Evolutionary conservation across 2,888 invertebrate species (phyloP).

Genomic region (Crocallis elinguaria): DNA sequence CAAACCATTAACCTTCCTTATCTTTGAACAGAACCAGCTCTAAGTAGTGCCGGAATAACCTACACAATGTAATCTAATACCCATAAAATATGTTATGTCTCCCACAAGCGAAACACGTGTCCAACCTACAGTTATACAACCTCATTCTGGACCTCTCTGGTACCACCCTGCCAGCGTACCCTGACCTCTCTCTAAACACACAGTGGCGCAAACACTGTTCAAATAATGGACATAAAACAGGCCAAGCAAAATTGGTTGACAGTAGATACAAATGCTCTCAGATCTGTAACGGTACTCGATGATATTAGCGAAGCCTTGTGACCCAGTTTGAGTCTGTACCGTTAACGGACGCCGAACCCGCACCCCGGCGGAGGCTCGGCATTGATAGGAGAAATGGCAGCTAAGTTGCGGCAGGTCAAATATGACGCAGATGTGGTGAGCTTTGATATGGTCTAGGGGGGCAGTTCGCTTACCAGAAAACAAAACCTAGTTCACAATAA

Average conservation of each 20-base stretch:
- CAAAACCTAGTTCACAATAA: too few relatives aligned
- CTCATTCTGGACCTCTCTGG: slow-evolving; percentile 60
- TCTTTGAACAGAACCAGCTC: slow-evolving; percentile 19
- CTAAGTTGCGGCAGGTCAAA: slow-evolving; percentile 37
- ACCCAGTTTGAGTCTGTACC: slow-evolving; percentile 69
- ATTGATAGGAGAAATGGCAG: slow-evolving; percentile 42
- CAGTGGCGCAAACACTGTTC: slow-evolving; percentile 17
- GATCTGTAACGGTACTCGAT: slow-evolving; percentile 71
- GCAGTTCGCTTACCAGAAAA: too few relatives aligned
- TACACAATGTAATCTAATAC: slow-evolving; percentile 33
- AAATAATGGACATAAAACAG: slow-evolving; percentile 30
- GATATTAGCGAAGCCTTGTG: slow-evolving; percentile 83
- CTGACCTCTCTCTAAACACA: slow-evolving; percentile 37
- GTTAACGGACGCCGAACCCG: slow-evolving; percentile 75
- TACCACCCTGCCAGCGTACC: slow-evolving; percentile 41
- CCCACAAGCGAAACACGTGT: slow-evolving; percentile 52
- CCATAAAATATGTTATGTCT: slow-evolving; percentile 39
- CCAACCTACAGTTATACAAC: slow-evolving; percentile 63
- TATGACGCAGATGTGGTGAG: not conserved
- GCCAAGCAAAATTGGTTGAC: slow-evolving; percentile 44
- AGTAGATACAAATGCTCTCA: slow-evolving; percentile 60
- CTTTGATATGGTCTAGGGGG: too few relatives aligned
- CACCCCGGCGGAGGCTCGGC: slow-evolving; percentile 56
- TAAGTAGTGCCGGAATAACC: slow-evolving; percentile 26
- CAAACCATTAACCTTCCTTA: slow-evolving; percentile 11